These are phyloP conservation scores for Pangasianodon gigas DNA, from an alignment of 2,113 vertebrate species.

Conservation along the genomic window DNA sequence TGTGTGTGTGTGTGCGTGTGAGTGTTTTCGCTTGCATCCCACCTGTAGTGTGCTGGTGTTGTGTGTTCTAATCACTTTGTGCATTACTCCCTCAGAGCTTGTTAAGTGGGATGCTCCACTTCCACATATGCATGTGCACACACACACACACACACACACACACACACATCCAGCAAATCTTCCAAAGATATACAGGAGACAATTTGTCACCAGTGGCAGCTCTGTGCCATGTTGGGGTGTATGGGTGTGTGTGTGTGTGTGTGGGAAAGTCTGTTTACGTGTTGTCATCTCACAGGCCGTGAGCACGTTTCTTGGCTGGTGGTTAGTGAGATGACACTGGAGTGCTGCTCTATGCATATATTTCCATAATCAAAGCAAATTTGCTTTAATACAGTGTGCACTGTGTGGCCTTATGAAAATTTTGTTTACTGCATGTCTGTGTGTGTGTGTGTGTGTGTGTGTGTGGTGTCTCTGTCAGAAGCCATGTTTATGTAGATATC, in stretches of 20 bases:
- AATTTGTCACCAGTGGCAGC: slow-evolving; percentile 77
- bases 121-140: slow-evolving; percentile 33
- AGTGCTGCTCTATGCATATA: slow-evolving; percentile 53
- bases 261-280: slow-evolving; percentile 46
- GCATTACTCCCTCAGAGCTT: slow-evolving; percentile 24
- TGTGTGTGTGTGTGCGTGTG: slow-evolving; percentile 10
- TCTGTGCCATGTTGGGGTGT: slow-evolving; percentile 39
- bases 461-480: background rate
- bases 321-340: slow-evolving; percentile 51
- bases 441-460: slow-evolving; percentile 21
- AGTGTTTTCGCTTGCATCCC: background rate
- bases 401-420: slow-evolving; percentile 39
- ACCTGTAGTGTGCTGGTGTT: background rate
- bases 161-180: slow-evolving; percentile 59
- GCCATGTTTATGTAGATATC: slow-evolving; percentile 1
- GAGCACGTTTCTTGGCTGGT: slow-evolving; percentile 48
- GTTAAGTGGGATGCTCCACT: slow-evolving; percentile 63
- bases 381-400: slow-evolving; percentile 46
- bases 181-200: slow-evolving; percentile 76
- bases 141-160: slow-evolving; percentile 24
- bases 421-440: slow-evolving; percentile 35
- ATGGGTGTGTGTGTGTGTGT: slow-evolving; percentile 31
- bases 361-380: slow-evolving; percentile 58
- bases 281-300: slow-evolving; percentile 48
- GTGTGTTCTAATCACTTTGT: slow-evolving; percentile 18